These are phyloP conservation scores for Myioborus miniatus DNA, from an alignment of 2,797 vertebrate species.

Conservation along the genomic window DNA sequence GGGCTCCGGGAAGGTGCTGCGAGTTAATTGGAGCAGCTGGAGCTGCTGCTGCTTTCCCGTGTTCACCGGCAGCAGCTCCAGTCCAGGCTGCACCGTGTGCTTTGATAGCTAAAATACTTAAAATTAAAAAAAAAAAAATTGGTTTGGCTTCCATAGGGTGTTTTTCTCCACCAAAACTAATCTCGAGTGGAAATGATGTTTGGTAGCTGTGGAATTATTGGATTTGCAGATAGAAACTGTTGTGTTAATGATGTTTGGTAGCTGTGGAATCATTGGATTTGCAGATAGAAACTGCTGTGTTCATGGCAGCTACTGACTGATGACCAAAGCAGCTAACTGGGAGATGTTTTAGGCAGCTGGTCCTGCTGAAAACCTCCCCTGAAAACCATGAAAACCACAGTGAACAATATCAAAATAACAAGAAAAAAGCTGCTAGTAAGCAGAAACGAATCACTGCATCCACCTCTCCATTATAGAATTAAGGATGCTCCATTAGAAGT, in stretches of 20 bases:
- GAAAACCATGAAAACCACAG: conserved; percentile 5
- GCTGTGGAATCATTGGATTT: no score
- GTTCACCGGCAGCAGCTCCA: conserved; percentile 50
- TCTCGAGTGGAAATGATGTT: background rate
- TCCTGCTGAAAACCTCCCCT: background rate
- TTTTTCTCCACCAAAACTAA: conserved; percentile 28
- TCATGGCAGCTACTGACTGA: conserved; percentile 18
- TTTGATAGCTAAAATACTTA: conserved; percentile 54
- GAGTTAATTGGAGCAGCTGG: conserved; percentile 75
- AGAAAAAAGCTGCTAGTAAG: background rate
- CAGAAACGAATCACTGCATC: background rate
- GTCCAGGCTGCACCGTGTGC: background rate
- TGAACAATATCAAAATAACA: background rate
- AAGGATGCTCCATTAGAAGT: background rate
- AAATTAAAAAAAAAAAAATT: background rate
- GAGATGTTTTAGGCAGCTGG: conserved; percentile 24
- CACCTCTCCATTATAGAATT: background rate
- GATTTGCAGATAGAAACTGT: conserved; percentile 46
- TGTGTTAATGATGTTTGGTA: no score
- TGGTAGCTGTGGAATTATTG: conserved; percentile 13
- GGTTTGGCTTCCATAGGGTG: conserved; percentile 28
- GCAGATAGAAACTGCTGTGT: background rate
- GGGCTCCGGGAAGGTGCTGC: conserved; percentile 64
- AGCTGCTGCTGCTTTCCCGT: conserved; percentile 74
- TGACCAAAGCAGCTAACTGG: background rate